A percentile compares a stretch with the other conserved stretches of the same genome.
These are phyloP conservation scores for Troides helena DNA, from an alignment of 2,888 invertebrate genomes.

Conservation along the genomic window DNA sequence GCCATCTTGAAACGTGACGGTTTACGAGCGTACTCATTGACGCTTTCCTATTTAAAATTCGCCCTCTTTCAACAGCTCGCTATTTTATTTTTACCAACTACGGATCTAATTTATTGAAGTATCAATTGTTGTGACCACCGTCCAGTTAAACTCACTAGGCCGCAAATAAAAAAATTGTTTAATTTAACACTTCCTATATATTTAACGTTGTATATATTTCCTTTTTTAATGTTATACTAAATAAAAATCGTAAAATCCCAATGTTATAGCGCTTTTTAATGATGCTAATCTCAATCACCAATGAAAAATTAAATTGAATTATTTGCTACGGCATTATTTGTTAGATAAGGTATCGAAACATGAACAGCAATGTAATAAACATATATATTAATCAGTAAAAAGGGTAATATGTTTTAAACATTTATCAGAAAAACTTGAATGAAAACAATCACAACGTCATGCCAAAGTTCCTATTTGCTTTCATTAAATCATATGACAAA, in stretches of 20 bases:
- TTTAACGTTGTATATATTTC: not conserved
- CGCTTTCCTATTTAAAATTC: slow-evolving; percentile 66
- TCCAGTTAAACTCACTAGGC: slow-evolving; percentile 1
- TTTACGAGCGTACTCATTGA: slow-evolving; percentile 54
- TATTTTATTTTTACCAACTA: slow-evolving; percentile 55
- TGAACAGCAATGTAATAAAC: too few species aligned
- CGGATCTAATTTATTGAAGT: slow-evolving; percentile 62
- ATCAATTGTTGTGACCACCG: slow-evolving; percentile 51
- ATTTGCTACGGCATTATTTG: too few species aligned
- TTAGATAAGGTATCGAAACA: too few species aligned
- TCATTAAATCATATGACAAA: too few species aligned
- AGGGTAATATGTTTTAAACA: too few species aligned
- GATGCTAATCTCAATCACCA: not conserved
- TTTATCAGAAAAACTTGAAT: too few species aligned
- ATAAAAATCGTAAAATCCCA: not conserved
- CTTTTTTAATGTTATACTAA: not conserved
- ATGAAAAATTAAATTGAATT: too few species aligned
- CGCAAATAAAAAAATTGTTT: not conserved
- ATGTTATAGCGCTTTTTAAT: not conserved
- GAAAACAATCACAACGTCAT: too few species aligned
- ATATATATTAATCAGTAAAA: too few species aligned
- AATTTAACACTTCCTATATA: not conserved
- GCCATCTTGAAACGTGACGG: slow-evolving; percentile 74
- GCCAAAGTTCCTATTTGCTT: too few species aligned
- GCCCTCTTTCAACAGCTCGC: slow-evolving; percentile 60